Base-by-base conservation (phyloP, 2,888 invertebrate genomes). In the Prosopocoilus inquinatus region DNA sequence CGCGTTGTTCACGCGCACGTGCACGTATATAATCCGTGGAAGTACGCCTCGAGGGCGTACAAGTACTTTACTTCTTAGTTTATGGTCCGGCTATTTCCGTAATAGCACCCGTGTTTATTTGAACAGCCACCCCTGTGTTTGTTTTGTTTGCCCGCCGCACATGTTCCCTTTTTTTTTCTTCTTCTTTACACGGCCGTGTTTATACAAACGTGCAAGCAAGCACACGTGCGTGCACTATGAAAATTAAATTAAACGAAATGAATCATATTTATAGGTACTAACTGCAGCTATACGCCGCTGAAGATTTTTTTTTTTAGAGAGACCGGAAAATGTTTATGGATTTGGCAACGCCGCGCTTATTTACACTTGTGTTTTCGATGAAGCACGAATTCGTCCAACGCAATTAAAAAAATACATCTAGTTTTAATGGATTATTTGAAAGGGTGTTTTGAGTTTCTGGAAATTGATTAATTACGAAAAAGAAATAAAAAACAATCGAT, bases 101-200 rank as follows among this genome's bases (percentile, higher is more conserved):
- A 35, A 50, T 44, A 12, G 8, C 16, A 44, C 44, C 44, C 45
- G 35, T 50, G 36, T 50, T 50, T 50, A 8, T 50, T 50, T 50
- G 45, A 20, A 35, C 16, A 36, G 50, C 44, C 50, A 50, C 50
- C 50, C 50, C 50, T 44, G 35, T 50, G 50, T 45, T 50, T 50
- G 45, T 28, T 45, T 50, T 50, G 45, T 28, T 28, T 28, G 20
- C 20, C 20, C 20, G 20, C 15, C 44, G 44, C 20, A 36, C 9
- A 20, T 36, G 45, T 50, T 50, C 50, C 35, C 20, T 28, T 28
- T 5, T 7, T 5, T 28, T 28, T 5, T 28, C n/a, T n/a, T n/a
- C n/a, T 28, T 28, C 20, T 28, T 28, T 28, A 28, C 20, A 3
- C 20, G 20, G 20, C 4, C 7, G 20, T 28, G 5, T 5, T 5